Base-by-base conservation (phyloP, 2,113 vertebrate species). In the Thomomys bottae region DNA sequence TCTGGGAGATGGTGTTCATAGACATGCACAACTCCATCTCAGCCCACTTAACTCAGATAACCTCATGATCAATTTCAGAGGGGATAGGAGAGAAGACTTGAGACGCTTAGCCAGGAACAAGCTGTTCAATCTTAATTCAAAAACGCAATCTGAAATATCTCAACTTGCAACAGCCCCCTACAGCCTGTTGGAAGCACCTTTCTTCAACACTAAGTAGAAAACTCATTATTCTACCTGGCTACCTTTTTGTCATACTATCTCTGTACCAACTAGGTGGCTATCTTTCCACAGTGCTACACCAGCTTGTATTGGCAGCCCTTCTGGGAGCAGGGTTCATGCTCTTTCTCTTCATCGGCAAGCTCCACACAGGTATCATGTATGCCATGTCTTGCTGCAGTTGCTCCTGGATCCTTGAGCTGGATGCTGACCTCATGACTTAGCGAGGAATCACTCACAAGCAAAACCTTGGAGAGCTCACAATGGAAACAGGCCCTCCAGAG, bases 141-240 rank as follows among this genome's bases (percentile, higher is more conserved):
- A n/a, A n/a, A 42, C 99, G 99, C 97, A 99, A 99, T 93, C 95
- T 99, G 99, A 99, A 99, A 89, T 99, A 99, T 87, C 99, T 99
- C 1, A 98, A 99, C 89, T 99, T 99, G 93, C 99, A 99, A 98
- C 20, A 97, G 99, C 99, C 88, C 95, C 99, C 42, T 99, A 99
- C 87, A 98, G 96, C 66, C 98, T 99, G 6, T 96, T 99, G 36
- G 98, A 99, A 20, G 98, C 99, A 0, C 98, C 98, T 0, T 40
- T 99, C 67, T 99, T 99, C 88, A 98, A 99, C 61, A 0, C 98
- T 98, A 99, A 99, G 94, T 99, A 99, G 97, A 98, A 98, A 68
- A 98, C 99, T 0, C 98, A 10, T 99, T 99, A 80, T 99, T 99
- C 96, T 98, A 99, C 88, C 95, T 99, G 30, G 95, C 97, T 98